Evolutionary conservation across 2,888 invertebrate species (phyloP).

Genomic region (Protodeltote pygarga): DNA sequence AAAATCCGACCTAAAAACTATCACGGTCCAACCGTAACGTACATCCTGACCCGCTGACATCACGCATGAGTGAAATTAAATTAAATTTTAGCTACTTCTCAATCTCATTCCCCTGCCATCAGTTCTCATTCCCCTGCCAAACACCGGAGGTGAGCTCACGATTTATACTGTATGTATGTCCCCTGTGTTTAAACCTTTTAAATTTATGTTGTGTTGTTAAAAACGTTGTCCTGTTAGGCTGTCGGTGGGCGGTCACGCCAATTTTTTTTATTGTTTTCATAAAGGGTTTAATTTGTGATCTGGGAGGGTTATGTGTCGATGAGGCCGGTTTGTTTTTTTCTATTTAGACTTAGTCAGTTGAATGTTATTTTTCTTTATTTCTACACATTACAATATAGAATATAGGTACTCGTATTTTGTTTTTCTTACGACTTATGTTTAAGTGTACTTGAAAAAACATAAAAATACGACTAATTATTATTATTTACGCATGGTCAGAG

Average conservation of each 20-base stretch:
- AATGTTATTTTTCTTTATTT: too few species aligned
- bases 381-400: too few species aligned
- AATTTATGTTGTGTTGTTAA: conserved; percentile 54
- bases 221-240: conserved; percentile 25
- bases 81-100: conserved; percentile 55
- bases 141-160: conserved; percentile 47
- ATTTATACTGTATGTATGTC: conserved; percentile 48
- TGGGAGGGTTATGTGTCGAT: conserved; percentile 20
- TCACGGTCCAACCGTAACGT: conserved; percentile 9
- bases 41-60: conserved; percentile 17
- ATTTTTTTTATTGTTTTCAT: conserved; percentile 51
- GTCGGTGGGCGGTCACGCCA: conserved; percentile 35
- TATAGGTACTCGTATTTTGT: too few species aligned
- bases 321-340: background rate
- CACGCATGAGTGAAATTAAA: conserved; percentile 58
- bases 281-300: conserved; percentile 51
- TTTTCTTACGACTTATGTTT: too few species aligned
- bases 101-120: conserved; percentile 26
- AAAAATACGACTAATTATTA: too few species aligned
- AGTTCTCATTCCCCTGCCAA: conserved; percentile 22
- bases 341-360: too few species aligned
- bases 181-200: conserved; percentile 52
- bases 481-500: too few species aligned
- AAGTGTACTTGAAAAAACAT: too few species aligned
- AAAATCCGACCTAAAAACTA: conserved; percentile 38